Evolutionary conservation across 2,888 invertebrate species (phyloP).

Genomic region (Platycheirus rosarum): DNA sequence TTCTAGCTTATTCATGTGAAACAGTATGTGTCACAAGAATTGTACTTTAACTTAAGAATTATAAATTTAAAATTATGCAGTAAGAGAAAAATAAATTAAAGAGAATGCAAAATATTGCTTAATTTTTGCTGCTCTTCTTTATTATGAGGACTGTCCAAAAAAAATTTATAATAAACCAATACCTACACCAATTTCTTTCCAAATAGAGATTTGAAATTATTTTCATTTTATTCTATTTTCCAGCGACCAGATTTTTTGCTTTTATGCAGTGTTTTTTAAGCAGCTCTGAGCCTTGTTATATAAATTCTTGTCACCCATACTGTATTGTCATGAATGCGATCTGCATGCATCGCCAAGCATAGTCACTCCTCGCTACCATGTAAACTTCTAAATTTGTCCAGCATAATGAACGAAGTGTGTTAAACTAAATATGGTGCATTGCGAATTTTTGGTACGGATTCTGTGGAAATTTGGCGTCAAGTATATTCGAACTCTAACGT

Average conservation of each 20-base stretch:
- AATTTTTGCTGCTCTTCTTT: too few species aligned
- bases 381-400: conserved; percentile 27
- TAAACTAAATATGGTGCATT: conserved; percentile 1
- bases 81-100: too few species aligned
- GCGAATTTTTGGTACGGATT: background rate
- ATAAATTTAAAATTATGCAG: too few species aligned
- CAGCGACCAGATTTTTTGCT: too few species aligned
- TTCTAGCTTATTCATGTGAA: background rate
- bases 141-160: too few species aligned
- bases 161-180: too few species aligned
- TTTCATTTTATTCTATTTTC: too few species aligned
- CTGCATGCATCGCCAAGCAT: background rate
- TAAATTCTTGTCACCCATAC: background rate
- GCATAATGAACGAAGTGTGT: conserved; percentile 8
- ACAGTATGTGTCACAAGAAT: background rate
- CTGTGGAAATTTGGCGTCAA: conserved; percentile 1
- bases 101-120: too few species aligned
- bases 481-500: background rate
- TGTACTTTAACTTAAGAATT: too few species aligned
- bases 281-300: too few species aligned
- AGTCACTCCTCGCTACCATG: background rate
- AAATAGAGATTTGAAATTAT: too few species aligned
- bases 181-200: too few species aligned
- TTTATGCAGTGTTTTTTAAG: background rate
- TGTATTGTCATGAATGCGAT: background rate